Percentiles rank a stretch among this genome's conserved stretches.
These are phyloP conservation scores for Phaenicophaeus curvirostris DNA, from an alignment of 2,797 vertebrate genomes.

Conservation along the genomic window DNA sequence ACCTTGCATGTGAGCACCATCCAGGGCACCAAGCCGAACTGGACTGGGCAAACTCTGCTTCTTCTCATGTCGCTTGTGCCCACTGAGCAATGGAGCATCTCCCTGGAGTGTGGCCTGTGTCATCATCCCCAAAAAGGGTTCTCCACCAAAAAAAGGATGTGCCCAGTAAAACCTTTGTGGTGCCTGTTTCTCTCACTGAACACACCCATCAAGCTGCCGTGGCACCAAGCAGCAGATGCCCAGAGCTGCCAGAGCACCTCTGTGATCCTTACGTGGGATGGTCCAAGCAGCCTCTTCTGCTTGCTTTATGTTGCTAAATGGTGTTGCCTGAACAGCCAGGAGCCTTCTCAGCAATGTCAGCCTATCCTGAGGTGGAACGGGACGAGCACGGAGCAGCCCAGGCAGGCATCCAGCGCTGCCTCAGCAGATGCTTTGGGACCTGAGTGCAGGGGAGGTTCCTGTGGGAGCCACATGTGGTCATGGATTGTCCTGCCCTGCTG, in stretches of 20 bases:
- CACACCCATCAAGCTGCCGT: too few relatives aligned
- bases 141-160: too few relatives aligned
- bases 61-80: background rate
- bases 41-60: background rate
- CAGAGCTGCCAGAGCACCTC: too few relatives aligned
- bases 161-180: too few relatives aligned
- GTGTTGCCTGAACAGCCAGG: background rate
- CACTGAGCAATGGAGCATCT: background rate
- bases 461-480: too few relatives aligned
- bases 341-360: background rate
- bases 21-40: background rate
- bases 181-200: too few relatives aligned
- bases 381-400: rapidly evolving
- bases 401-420: background rate
- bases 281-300: too few relatives aligned
- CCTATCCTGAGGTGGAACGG: background rate
- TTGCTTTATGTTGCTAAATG: too few relatives aligned
- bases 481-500: too few relatives aligned
- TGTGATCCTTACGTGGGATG: too few relatives aligned
- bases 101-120: rapidly evolving
- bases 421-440: background rate
- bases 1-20: background rate
- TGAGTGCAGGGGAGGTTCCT: background rate
- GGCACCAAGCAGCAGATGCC: too few relatives aligned
- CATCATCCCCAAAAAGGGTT: background rate